Percentiles rank a stretch among this genome's conserved stretches.
These are phyloP conservation scores for Centropyge bicolor DNA, from an alignment of 2,797 vertebrate species.

Conservation along the genomic window DNA sequence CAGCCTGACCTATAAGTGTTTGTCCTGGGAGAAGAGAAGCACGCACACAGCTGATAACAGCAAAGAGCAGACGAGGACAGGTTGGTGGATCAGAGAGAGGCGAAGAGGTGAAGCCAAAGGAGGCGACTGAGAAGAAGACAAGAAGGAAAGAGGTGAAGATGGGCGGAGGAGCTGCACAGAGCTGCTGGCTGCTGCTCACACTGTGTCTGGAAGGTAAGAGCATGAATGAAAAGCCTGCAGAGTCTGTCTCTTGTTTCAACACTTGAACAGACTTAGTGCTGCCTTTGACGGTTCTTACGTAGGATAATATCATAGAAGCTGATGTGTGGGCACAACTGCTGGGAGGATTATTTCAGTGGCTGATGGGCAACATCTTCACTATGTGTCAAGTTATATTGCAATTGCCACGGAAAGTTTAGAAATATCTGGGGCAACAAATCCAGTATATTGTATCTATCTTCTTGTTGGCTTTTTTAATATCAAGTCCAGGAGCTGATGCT, in stretches of 20 bases:
- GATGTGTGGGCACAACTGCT: too few species aligned
- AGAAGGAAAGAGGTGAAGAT: slow-evolving; percentile 32
- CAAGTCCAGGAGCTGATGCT: background rate
- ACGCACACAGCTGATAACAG: background rate
- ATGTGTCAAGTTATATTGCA: background rate
- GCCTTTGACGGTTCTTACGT: background rate
- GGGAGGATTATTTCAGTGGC: background rate
- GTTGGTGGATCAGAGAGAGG: background rate
- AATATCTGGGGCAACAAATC: background rate
- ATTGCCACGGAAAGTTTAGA: background rate
- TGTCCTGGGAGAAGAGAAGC: background rate
- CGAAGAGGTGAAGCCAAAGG: background rate
- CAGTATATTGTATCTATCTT: background rate
- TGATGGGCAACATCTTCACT: background rate
- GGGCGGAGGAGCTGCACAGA: slow-evolving; percentile 16
- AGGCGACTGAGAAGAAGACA: background rate
- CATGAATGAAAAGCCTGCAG: too few species aligned
- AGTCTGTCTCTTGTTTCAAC: background rate
- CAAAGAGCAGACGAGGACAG: background rate
- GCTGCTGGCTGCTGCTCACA: slow-evolving; percentile 60
- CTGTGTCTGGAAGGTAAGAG: slow-evolving; percentile 68
- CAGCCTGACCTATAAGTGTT: background rate
- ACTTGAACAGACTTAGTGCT: too few species aligned
- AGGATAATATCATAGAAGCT: background rate
- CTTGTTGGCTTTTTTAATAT: background rate